Conservation (phyloP, 2,888 invertebrate species). For the Noctua fimbriata region DNA sequence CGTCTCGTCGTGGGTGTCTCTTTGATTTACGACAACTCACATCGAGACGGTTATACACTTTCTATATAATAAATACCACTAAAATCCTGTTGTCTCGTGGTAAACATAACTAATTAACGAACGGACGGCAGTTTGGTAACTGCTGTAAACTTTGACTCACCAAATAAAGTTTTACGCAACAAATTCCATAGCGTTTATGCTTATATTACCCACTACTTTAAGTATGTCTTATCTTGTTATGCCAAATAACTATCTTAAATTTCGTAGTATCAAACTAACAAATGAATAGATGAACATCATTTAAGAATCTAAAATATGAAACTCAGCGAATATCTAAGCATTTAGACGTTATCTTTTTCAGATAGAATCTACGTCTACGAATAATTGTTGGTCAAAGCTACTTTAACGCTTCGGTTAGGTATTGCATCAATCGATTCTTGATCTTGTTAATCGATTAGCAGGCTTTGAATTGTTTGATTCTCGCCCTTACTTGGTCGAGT, state of each 20-base stretch:
- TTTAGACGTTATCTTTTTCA: slow-evolving; percentile 53
- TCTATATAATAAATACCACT: slow-evolving; percentile 74
- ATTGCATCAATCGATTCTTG: slow-evolving; percentile 65
- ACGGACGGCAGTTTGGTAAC: slow-evolving; percentile 38
- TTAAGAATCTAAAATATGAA: slow-evolving; percentile 44
- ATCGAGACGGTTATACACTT: slow-evolving; percentile 76
- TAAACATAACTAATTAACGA: slow-evolving; percentile 63
- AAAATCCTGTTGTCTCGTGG: slow-evolving; percentile 63
- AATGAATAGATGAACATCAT: slow-evolving; percentile 31
- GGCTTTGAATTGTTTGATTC: slow-evolving; percentile 16
- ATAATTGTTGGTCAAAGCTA: slow-evolving; percentile 62
- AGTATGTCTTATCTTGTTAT: background rate
- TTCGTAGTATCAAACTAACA: slow-evolving; percentile 23
- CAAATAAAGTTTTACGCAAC: slow-evolving; percentile 46
- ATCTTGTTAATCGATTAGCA: slow-evolving; percentile 49
- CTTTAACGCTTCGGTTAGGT: slow-evolving; percentile 55
- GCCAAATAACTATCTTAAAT: slow-evolving; percentile 31
- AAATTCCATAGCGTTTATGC: slow-evolving; percentile 40
- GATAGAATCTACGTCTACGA: slow-evolving; percentile 58
- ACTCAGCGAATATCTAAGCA: slow-evolving; percentile 38
- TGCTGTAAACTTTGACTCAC: slow-evolving; percentile 21
- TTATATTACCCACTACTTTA: slow-evolving; percentile 21
- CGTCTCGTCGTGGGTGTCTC: slow-evolving; percentile 86
- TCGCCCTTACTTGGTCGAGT: background rate
- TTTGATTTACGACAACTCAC: slow-evolving; percentile 80